Conservation (phyloP, 37 sponge, comb jelly and placozoan species). For the Spongilla lacustris region DNA sequence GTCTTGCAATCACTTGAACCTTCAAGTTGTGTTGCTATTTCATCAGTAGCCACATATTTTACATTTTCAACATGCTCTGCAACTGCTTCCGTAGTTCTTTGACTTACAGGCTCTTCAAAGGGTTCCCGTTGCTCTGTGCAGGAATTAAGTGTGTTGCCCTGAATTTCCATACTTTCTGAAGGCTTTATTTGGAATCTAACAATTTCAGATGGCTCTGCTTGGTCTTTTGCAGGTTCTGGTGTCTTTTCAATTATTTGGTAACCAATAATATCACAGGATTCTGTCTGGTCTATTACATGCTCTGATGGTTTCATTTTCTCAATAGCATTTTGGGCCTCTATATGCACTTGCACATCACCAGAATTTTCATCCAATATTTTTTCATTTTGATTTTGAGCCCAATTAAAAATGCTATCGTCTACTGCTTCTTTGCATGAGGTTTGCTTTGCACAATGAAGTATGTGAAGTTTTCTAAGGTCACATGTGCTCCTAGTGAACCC, state of each 20-base stretch:
- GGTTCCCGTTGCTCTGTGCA: background rate
- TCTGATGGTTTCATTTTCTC: background rate
- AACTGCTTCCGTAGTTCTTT: background rate
- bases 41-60: background rate
- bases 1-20: background rate
- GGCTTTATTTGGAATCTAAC: background rate
- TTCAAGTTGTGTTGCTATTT: background rate
- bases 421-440: too few relatives aligned
- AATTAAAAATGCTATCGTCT: too few relatives aligned
- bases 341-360: too few relatives aligned
- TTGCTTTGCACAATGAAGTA: too few relatives aligned
- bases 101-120: background rate
- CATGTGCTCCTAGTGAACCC: too few relatives aligned
- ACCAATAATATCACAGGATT: too few relatives aligned
- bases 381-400: too few relatives aligned
- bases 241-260: too few relatives aligned
- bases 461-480: background rate
- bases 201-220: background rate
- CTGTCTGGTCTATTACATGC: background rate
- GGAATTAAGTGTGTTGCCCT: background rate
- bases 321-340: too few relatives aligned
- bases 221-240: too few relatives aligned
- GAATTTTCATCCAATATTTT: too few relatives aligned
- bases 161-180: background rate
- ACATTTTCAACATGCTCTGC: background rate